phyloP scores from a whole-genome alignment of 2,113 vertebrate genomes.

The Martes martes region DNA sequence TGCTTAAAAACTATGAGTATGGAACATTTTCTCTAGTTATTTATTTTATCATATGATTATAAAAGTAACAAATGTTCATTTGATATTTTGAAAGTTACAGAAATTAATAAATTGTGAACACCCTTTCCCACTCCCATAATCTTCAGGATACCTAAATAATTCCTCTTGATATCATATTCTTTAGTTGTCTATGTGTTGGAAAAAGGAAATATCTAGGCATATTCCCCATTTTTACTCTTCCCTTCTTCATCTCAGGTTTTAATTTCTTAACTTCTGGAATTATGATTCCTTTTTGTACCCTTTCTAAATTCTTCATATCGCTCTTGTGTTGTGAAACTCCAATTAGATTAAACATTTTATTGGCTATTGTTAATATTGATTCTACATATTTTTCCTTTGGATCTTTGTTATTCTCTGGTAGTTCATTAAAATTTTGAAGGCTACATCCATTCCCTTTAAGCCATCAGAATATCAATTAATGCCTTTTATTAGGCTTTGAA shows the following conservation, averaged over 20 bases:
- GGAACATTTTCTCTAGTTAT: background rate
- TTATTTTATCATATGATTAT: background rate
- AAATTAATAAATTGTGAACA: background rate
- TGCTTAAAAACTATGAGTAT: background rate
- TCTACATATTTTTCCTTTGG: background rate
- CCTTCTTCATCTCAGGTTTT: background rate
- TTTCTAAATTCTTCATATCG: background rate
- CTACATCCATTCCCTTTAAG: background rate
- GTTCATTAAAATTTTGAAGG: background rate
- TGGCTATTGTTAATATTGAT: background rate
- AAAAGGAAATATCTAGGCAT: background rate
- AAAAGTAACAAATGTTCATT: background rate
- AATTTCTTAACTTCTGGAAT: background rate
- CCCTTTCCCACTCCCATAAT: background rate
- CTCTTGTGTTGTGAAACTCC: background rate
- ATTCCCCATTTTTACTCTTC: background rate
- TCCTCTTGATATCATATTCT: background rate
- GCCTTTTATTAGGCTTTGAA: constrained; percentile 9
- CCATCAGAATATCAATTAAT: constrained; percentile 17
- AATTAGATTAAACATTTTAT: background rate
- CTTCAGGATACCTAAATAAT: background rate
- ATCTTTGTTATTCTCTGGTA: background rate
- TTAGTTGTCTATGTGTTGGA: background rate
- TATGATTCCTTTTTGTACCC: background rate
- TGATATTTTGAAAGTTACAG: background rate